Evolutionary conservation across 2,888 invertebrate species (phyloP), one percentile per base, ranked within the genome.

Genomic region (Platycheirus albimanus): DNA sequence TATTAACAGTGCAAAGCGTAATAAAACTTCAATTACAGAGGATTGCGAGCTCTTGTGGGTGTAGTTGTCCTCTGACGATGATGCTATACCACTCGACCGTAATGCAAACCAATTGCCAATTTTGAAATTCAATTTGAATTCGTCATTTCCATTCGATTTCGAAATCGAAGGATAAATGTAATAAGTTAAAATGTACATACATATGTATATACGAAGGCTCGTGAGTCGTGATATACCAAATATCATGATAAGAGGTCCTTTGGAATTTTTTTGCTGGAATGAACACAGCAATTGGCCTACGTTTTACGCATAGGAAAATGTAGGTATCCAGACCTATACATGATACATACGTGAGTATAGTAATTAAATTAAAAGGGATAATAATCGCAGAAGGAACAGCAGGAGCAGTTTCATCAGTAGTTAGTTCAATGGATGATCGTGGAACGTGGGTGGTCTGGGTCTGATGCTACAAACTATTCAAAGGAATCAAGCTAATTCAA

Each of bases 111-210:
- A 58, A 38, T 76, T 72, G 72, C 52, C 58, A 67, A 67, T 72
- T 75, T 80, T 51, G 49, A 56, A 80, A 80, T 80, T 80, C 74
- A 80, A 80, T 74, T 80, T 69, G 41, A 52, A 69, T 49, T 80
- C 69, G 75, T 79, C 79, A 74, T 69, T 56, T 49, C 54, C 67
- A 74, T 63, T 79, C 74, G 69, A 69, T 74, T 63, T 61, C 38
- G 41, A 45, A 41, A 74, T 63, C 52, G 63, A 49, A 33, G 61
- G 63, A 80, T 80, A 80, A 80, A n/a, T 80, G 74, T 74, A 75
- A 64, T 80, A 64, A 80, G 75, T 80, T 80, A 75, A 80, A 80
- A 36, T 56, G 63, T 45, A 69, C 54, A n/a, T 30, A 24, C 6
- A 6, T 24, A 24, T 24, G 24, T 24, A 24, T 6, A 15, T 17